Evolutionary conservation across 2,113 vertebrate genomes (phyloP), one percentile per base, ranked within the genome.

Genomic region (Ageneiosus marmoratus): DNA sequence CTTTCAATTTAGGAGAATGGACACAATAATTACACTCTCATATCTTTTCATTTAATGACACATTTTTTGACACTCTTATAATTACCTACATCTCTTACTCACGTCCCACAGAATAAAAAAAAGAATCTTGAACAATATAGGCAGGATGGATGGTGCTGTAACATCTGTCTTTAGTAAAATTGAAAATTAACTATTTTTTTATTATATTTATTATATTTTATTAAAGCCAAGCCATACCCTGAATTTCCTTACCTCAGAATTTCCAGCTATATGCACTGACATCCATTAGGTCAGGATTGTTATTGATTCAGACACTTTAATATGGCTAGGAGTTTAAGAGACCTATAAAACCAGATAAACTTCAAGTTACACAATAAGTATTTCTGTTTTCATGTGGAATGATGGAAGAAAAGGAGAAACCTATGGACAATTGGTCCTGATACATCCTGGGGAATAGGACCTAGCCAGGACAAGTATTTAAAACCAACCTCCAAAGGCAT

Each of bases 11-110:
- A 41, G 60, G 50, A 56, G 41, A 83, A 84, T 83, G 76, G 80
- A 86, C 82, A 80, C 69, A 86, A 80, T 82, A 80, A 84, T 88
- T 86, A 81, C 58, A 75, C 27, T 84, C 58, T 67, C 70, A 81
- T 74, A 69, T 73, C 80, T 73, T 79, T 58, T 65, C 76, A 63
- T 27, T 24, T 46, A 79, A 84, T 79, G 55, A 80, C 82, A 84
- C 34, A 69, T 41, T 41, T 41, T 41, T 41, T 41, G 37, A 41
- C 37, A 41, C 5, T 5, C 37, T 3, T 55, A 78, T 86, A 86
- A 86, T 82, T 82, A 83, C 74, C 67, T 75, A 67, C 79, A 81
- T 75, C 75, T 84, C 34, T 48, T 63, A 58, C 67, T 83, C n/a
- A 85, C 80, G 58, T 51, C 18, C 48, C 44, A 74, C 46, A 76